These are phyloP conservation scores for Trichogramma pretiosum DNA, from an alignment of 1,140 invertebrate species.

Conservation along the genomic window DNA sequence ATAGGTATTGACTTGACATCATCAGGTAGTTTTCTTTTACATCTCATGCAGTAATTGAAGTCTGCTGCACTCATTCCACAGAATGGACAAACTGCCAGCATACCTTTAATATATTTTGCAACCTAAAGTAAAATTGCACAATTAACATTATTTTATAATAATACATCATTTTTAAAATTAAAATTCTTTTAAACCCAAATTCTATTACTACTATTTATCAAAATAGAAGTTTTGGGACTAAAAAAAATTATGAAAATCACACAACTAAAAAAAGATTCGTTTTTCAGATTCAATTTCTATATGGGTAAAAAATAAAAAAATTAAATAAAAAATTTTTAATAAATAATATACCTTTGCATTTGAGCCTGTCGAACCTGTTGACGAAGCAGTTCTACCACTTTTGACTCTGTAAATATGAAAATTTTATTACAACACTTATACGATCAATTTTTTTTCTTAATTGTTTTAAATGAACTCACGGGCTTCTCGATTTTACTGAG, in stretches of 20 bases:
- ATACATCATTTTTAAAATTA: too few relatives aligned
- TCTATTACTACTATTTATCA: too few relatives aligned
- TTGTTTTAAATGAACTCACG: too few relatives aligned
- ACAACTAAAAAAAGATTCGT: too few relatives aligned
- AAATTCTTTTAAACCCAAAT: too few relatives aligned
- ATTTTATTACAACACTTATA: background rate
- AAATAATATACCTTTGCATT: constrained; percentile 4
- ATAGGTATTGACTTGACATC: constrained; percentile 43
- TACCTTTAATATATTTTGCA: constrained; percentile 57
- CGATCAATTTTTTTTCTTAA: too few relatives aligned
- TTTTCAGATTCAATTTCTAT: too few relatives aligned
- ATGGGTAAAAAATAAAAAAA: too few relatives aligned
- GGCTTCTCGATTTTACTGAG: constrained; percentile 2
- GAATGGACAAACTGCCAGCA: constrained; percentile 59
- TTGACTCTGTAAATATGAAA: constrained; percentile 7
- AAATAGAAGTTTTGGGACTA: too few relatives aligned
- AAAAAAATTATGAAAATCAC: too few relatives aligned
- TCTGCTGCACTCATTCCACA: constrained; percentile 64
- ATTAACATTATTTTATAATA: background rate
- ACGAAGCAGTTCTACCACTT: constrained; percentile 1
- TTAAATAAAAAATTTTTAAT: background rate
- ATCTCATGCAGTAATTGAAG: constrained; percentile 63
- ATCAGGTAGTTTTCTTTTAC: constrained; percentile 46
- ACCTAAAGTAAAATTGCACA: too few relatives aligned
- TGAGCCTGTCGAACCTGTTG: background rate